Conservation (phyloP, 2,888 invertebrate species). For the Ceramica pisi region DNA sequence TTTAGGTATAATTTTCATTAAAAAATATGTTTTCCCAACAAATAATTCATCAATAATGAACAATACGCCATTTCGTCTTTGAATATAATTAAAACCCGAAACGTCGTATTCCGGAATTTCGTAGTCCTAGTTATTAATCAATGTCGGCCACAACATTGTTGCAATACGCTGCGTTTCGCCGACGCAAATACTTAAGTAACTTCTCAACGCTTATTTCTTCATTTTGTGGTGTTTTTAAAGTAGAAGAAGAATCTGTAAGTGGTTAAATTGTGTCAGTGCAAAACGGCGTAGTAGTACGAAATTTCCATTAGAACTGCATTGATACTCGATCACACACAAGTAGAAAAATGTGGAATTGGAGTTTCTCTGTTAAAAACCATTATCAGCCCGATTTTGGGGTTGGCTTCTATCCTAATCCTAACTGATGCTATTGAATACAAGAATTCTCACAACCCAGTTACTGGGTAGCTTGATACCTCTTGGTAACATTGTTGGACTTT, state of each 20-base stretch:
- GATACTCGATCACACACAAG: too few species aligned
- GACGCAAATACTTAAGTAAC: slow-evolving; percentile 77
- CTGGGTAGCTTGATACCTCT: not conserved
- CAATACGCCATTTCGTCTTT: slow-evolving; percentile 47
- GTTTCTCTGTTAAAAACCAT: not conserved
- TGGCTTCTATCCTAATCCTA: not conserved
- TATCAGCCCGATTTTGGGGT: too few species aligned
- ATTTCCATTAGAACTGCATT: not conserved
- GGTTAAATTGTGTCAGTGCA: slow-evolving; percentile 13
- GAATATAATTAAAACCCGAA: slow-evolving; percentile 9
- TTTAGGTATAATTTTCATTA: not conserved
- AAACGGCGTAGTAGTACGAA: slow-evolving; percentile 24
- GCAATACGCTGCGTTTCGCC: slow-evolving; percentile 72
- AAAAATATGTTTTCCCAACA: not conserved
- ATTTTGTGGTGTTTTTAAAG: slow-evolving; percentile 72
- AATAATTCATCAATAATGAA: not conserved
- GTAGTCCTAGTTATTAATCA: slow-evolving; percentile 66
- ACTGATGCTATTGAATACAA: not conserved
- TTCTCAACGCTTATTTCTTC: slow-evolving; percentile 81
- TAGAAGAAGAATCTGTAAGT: slow-evolving; percentile 76
- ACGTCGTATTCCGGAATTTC: slow-evolving; percentile 33
- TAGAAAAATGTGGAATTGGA: not conserved
- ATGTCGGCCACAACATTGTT: slow-evolving; percentile 74
- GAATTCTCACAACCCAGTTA: not conserved
- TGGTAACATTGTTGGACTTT: too few species aligned